Conservation (phyloP, 1,140 invertebrate genomes). For the Heliconius hermathena region DNA sequence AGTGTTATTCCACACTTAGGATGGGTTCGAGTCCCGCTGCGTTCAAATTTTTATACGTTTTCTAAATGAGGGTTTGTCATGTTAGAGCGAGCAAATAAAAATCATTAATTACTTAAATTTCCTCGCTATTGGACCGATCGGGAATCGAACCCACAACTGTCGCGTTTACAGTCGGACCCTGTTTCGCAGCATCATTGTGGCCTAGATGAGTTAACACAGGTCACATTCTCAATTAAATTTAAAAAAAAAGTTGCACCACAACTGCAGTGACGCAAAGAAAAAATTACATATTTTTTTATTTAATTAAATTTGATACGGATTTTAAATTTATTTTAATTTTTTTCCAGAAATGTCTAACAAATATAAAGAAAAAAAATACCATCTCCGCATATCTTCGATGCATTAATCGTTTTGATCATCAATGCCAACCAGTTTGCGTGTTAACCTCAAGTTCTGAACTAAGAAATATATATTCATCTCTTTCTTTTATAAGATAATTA, state of each 20-base stretch:
- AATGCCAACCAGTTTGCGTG: conserved; percentile 60
- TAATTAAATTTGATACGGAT: neutral
- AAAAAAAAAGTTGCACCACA: neutral
- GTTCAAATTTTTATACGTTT: too few relatives aligned
- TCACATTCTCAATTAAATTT: neutral
- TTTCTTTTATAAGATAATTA: conserved; percentile 36
- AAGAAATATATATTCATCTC: conserved; percentile 41
- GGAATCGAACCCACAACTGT: neutral
- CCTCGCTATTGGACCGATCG: neutral
- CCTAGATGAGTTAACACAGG: too few relatives aligned
- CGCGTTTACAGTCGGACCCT: neutral
- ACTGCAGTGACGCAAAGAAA: too few relatives aligned
- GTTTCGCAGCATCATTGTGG: neutral
- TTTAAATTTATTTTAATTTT: neutral
- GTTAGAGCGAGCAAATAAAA: neutral
- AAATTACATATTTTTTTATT: too few relatives aligned
- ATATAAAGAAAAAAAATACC: conserved; percentile 24
- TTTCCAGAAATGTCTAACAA: neutral
- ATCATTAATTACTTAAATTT: neutral
- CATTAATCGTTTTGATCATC: conserved; percentile 46
- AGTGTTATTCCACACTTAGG: too few relatives aligned
- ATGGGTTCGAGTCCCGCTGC: too few relatives aligned
- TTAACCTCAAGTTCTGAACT: conserved; percentile 42
- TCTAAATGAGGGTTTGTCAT: too few relatives aligned
- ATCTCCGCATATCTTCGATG: conserved; percentile 19